Evolutionary conservation across 2,113 vertebrate species (phyloP).

Genomic region (Candoia aspera): DNA sequence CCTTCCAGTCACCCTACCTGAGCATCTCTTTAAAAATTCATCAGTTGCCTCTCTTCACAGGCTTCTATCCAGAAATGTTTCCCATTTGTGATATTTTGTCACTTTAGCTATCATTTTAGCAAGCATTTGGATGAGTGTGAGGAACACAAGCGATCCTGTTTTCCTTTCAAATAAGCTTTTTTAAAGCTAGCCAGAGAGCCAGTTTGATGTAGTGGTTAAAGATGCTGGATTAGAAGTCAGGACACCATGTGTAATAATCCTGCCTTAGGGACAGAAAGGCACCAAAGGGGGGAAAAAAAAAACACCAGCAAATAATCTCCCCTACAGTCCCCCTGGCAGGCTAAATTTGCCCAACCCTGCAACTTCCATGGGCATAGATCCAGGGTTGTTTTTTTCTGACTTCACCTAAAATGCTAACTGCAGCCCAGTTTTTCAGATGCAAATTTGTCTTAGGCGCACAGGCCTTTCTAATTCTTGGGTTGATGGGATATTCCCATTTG

Average conservation of each 20-base stretch:
- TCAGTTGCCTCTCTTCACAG: neutral
- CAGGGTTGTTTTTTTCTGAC: neutral
- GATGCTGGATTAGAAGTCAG: neutral
- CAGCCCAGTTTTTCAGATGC: slow-evolving; percentile 32
- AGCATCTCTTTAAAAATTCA: neutral
- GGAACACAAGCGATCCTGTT: neutral
- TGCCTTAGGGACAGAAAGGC: neutral
- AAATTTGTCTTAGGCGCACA: slow-evolving; percentile 21
- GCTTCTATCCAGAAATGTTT: neutral
- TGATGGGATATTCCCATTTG: neutral
- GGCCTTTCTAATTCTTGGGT: slow-evolving; percentile 22
- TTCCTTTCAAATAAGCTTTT: neutral
- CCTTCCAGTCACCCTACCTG: neutral
- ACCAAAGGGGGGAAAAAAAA: too few species aligned
- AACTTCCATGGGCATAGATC: neutral
- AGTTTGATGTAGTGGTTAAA: neutral
- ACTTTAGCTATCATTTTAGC: neutral
- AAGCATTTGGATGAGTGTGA: neutral
- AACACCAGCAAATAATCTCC: too few species aligned
- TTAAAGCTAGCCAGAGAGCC: neutral
- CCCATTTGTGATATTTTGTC: neutral
- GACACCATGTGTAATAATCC: too few species aligned
- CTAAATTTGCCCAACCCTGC: neutral
- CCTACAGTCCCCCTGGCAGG: too few species aligned
- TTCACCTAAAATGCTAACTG: slow-evolving; percentile 8